Evolutionary conservation across 1,140 invertebrate genomes (phyloP).

Genomic region (Helicoverpa armigera): DNA sequence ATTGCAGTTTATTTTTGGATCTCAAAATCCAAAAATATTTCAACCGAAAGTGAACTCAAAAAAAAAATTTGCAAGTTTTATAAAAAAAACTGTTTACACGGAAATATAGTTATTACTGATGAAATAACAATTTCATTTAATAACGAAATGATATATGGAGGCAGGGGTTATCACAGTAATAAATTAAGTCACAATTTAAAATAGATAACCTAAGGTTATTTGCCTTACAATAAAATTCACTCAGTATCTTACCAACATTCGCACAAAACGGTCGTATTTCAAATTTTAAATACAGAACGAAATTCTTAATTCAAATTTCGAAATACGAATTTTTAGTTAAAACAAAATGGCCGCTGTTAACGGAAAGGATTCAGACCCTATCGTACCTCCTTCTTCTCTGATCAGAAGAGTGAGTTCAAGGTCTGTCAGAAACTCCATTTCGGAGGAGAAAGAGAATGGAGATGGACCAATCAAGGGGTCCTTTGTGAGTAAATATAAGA

Average conservation of each 20-base stretch:
- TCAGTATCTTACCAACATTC: conserved; percentile 55
- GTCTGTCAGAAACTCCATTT: conserved; percentile 76
- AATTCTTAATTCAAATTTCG: not conserved
- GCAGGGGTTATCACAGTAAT: conserved; percentile 16
- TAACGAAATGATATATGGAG: conserved; percentile 10
- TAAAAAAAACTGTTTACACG: too few species aligned
- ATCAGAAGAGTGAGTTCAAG: conserved; percentile 78
- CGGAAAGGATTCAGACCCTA: conserved; percentile 75
- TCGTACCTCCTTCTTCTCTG: conserved; percentile 78
- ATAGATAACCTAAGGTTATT: conserved; percentile 35
- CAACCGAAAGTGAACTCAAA: not conserved
- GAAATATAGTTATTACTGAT: not conserved
- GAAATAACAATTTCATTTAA: conserved; percentile 33
- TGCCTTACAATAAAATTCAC: not conserved
- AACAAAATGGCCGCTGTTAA: conserved; percentile 76
- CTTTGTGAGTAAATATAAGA: conserved; percentile 80
- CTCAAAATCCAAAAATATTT: not conserved
- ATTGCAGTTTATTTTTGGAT: not conserved
- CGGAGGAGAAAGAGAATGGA: conserved; percentile 81
- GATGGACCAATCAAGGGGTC: conserved; percentile 69
- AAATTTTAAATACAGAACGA: conserved; percentile 33
- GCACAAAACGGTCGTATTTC: conserved; percentile 58
- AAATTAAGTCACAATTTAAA: conserved; percentile 31
- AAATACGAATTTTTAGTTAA: conserved; percentile 48
- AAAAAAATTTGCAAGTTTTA: not conserved